Conservation (phyloP, 2,888 invertebrate species). For the Metallyticus violacea region DNA sequence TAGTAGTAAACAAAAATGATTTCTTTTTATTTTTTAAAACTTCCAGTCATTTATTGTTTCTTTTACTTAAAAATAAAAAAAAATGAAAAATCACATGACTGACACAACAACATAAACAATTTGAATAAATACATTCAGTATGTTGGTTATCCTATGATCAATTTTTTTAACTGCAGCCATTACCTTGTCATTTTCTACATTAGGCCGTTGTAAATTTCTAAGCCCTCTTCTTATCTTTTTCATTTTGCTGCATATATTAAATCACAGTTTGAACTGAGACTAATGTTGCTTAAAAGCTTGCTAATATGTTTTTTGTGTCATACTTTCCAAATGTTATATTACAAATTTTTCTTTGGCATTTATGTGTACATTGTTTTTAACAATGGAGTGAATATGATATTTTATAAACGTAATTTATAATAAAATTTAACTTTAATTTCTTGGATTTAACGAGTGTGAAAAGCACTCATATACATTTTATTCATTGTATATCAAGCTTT, state of each 20-base stretch:
- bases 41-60: background rate
- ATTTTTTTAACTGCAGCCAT: background rate
- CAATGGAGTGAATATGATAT: background rate
- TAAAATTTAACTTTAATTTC: background rate
- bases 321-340: background rate
- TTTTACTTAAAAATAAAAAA: background rate
- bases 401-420: background rate
- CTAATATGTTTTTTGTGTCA: background rate
- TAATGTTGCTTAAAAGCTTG: background rate
- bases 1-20: background rate
- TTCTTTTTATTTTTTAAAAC: background rate
- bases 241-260: background rate
- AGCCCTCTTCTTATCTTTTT: background rate
- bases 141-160: background rate
- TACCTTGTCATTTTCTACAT: background rate
- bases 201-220: constrained; percentile 6
- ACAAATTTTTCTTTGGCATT: background rate
- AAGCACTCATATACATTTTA: background rate
- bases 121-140: background rate
- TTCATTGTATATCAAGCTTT: background rate
- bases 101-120: constrained; percentile 4
- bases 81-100: background rate
- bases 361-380: background rate
- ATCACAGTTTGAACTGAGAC: background rate
- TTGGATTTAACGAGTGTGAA: background rate